Percentiles rank a stretch among this genome's conserved stretches.
Conservation (phyloP, 1,140 invertebrate species). For the Drosophila kepulauana region DNA sequence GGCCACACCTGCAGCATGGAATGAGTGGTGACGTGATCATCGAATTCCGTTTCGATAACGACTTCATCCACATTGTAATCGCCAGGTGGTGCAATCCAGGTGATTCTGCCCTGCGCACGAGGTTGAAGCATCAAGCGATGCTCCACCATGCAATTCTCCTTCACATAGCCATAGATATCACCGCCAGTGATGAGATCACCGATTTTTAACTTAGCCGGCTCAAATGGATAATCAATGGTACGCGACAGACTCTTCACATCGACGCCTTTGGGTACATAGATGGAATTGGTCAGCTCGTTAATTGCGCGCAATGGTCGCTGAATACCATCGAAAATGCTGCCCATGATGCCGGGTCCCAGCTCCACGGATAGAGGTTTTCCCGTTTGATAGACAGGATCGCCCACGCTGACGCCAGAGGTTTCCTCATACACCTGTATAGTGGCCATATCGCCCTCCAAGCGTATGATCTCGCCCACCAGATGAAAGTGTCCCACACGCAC, state of each 20-base stretch:
- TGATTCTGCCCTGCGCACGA: slow-evolving; percentile 95
- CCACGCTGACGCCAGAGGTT: slow-evolving; percentile 94
- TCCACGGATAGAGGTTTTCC: slow-evolving; percentile 94
- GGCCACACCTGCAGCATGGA: slow-evolving; percentile 98
- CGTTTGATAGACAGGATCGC: slow-evolving; percentile 93
- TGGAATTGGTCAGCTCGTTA: slow-evolving; percentile 94
- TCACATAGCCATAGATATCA: slow-evolving; percentile 97
- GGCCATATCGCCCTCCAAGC: slow-evolving; percentile 87
- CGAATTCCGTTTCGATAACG: slow-evolving; percentile 98
- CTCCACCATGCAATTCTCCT: slow-evolving; percentile 98
- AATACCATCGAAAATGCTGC: slow-evolving; percentile 92
- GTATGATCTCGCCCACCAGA: slow-evolving; percentile 91
- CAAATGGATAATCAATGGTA: slow-evolving; percentile 95
- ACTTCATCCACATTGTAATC: slow-evolving; percentile 97
- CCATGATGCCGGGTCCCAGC: slow-evolving; percentile 89
- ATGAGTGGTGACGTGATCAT: slow-evolving; percentile 95
- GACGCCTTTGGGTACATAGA: slow-evolving; percentile 99
- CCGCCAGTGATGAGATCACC: slow-evolving; percentile 98
- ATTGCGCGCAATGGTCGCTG: slow-evolving; percentile 93
- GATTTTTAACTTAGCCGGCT: slow-evolving; percentile 92
- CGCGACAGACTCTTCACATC: slow-evolving; percentile 96
- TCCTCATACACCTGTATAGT: slow-evolving; percentile 92
- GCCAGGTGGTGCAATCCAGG: slow-evolving; percentile 95
- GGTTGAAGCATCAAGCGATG: slow-evolving; percentile 98
- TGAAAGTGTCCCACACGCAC: slow-evolving; percentile 90